These are phyloP conservation scores for Nansenia antarctica DNA, from an alignment of 2,113 vertebrate genomes.

Conservation along the genomic window DNA sequence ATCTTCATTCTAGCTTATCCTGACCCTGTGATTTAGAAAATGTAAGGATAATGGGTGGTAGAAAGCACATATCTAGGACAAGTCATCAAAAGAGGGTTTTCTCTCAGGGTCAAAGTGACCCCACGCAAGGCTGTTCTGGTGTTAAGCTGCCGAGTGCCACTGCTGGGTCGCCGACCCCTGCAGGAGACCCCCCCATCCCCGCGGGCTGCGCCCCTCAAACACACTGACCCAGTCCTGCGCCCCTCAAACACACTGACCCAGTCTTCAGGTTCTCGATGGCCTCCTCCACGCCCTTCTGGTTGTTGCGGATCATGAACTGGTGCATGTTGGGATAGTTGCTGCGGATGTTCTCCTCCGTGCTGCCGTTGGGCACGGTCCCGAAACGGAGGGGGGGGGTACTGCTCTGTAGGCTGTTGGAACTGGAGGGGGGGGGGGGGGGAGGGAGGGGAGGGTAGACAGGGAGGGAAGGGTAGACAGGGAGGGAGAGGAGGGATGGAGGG, in stretches of 20 bases:
- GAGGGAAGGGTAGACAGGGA: neutral
- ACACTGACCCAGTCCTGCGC: too few species aligned
- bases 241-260: slow-evolving; percentile 63
- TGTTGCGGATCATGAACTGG: slow-evolving; percentile 90
- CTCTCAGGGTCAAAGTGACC: too few species aligned
- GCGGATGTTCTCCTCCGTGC: slow-evolving; percentile 92
- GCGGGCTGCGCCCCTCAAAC: neutral
- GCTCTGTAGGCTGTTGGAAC: slow-evolving; percentile 91
- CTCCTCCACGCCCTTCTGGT: slow-evolving; percentile 90
- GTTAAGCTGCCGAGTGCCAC: too few species aligned
- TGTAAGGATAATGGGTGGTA: too few species aligned
- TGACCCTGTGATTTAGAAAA: too few species aligned
- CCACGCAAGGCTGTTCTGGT: too few species aligned
- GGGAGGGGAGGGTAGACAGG: neutral
- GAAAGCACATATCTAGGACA: too few species aligned
- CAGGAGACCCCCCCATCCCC: neutral
- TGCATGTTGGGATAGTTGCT: slow-evolving; percentile 95
- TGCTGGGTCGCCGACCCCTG: too few species aligned
- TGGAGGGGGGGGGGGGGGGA: slow-evolving; percentile 37
- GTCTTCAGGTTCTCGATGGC: slow-evolving; percentile 90
- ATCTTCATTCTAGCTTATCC: too few species aligned
- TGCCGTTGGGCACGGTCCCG: slow-evolving; percentile 91
- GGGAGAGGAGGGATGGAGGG: neutral
- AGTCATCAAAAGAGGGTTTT: too few species aligned
- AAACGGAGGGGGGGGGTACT: slow-evolving; percentile 92